These are phyloP conservation scores for Spea bombifrons DNA, from an alignment of 2,113 vertebrate genomes.

Conservation along the genomic window DNA sequence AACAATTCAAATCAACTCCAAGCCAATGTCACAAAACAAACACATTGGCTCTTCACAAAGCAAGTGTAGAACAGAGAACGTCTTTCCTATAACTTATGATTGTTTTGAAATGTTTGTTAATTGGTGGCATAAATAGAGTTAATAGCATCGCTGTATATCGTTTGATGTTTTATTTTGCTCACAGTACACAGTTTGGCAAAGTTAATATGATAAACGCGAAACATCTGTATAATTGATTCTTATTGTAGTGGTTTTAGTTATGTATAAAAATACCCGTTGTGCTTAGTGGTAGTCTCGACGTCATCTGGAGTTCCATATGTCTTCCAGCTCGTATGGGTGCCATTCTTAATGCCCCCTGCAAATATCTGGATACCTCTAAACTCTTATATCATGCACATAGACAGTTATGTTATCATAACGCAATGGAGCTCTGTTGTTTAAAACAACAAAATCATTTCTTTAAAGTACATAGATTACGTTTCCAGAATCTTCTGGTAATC, in stretches of 20 bases:
- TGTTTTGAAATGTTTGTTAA: no score
- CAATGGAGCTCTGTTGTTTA: constrained; percentile 8
- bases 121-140: no score
- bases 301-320: constrained; percentile 19
- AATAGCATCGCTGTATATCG: no score
- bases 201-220: not conserved
- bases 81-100: no score
- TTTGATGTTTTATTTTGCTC: not conserved
- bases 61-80: no score
- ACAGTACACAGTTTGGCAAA: constrained; percentile 13
- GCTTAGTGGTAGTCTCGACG: constrained; percentile 4
- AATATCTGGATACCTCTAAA: constrained; percentile 8
- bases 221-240: not conserved
- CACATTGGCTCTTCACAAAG: no score
- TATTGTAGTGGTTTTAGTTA: constrained; percentile 4
- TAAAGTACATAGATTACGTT: no score
- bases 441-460: not conserved
- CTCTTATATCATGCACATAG: constrained; percentile 4
- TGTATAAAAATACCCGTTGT: constrained; percentile 13
- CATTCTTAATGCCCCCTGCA: constrained; percentile 15
- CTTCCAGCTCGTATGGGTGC: not conserved
- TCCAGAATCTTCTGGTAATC: no score
- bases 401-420: constrained; percentile 7
- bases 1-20: no score
- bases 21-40: no score